Conservation (phyloP, 2,888 invertebrate species). For the Rhingia campestris region DNA sequence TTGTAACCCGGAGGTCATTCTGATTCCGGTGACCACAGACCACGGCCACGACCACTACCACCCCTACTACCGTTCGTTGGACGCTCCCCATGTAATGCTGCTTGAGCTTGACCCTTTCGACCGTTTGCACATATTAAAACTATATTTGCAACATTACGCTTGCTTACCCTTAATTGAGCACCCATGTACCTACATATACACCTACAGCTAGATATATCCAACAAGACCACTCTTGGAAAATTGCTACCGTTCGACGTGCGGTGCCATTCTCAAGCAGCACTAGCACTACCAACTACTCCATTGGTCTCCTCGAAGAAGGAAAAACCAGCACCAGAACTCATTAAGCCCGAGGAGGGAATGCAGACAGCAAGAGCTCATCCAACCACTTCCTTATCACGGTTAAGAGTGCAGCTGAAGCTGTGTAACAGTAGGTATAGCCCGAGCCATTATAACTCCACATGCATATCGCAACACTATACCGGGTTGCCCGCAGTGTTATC, state of each 20-base stretch:
- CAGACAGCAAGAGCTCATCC: constrained; percentile 63
- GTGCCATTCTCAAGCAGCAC: constrained; percentile 28
- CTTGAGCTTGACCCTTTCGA: constrained; percentile 50
- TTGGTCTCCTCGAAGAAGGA: constrained; percentile 9
- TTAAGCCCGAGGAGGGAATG: constrained; percentile 57
- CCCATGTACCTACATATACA: constrained; percentile 11
- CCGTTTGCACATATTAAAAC: constrained; percentile 74
- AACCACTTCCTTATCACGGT: constrained; percentile 67
- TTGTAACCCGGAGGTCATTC: constrained; percentile 48
- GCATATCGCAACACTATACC: constrained; percentile 39
- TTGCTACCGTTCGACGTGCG: constrained; percentile 18
- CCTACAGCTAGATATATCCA: neutral
- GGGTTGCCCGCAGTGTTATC: constrained; percentile 62
- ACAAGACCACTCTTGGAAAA: constrained; percentile 37
- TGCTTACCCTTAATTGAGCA: constrained; percentile 73
- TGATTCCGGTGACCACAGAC: constrained; percentile 59
- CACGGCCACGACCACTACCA: constrained; percentile 41
- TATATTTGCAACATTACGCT: constrained; percentile 73
- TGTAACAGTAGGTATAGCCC: too few relatives aligned
- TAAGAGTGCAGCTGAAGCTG: constrained; percentile 19
- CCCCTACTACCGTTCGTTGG: neutral
- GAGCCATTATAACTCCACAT: constrained; percentile 26
- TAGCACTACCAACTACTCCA: constrained; percentile 12
- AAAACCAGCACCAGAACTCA: constrained; percentile 55
- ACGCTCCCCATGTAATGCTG: constrained; percentile 10